A percentile compares a stretch with the other conserved stretches of the same genome.
Evolutionary conservation across 2,888 invertebrate species (phyloP).

Genomic region (Drosophila cognata): DNA sequence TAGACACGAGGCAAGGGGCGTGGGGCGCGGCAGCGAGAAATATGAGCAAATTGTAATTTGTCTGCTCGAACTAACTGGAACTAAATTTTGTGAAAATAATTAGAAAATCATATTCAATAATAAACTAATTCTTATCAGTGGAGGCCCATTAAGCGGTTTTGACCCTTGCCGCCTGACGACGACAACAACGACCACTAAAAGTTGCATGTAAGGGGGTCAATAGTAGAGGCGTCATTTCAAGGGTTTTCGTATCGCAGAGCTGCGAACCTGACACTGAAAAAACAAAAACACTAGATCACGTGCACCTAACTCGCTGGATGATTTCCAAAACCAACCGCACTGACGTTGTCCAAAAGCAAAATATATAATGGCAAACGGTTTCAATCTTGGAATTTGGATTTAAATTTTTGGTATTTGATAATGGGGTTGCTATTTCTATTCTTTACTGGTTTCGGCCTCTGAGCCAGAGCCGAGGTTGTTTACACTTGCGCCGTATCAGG

Average conservation of each 20-base stretch:
- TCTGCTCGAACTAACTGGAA: constrained; percentile 17
- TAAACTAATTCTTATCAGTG: constrained; percentile 56
- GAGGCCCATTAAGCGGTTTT: constrained; percentile 54
- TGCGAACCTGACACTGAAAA: constrained; percentile 73
- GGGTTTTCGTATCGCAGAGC: constrained; percentile 28
- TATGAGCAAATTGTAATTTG: constrained; percentile 42
- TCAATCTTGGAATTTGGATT: neutral
- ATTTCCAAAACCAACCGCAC: constrained; percentile 17
- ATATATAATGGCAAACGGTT: neutral
- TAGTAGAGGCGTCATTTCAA: constrained; percentile 43
- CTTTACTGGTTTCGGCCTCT: constrained; percentile 34
- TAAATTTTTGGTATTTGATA: constrained; percentile 1
- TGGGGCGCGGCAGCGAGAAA: neutral
- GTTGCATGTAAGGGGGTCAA: constrained; percentile 58
- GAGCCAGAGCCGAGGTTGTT: constrained; percentile 62
- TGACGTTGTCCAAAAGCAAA: constrained; percentile 50
- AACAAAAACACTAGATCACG: constrained; percentile 49
- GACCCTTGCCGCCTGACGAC: constrained; percentile 58
- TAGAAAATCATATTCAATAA: constrained; percentile 72
- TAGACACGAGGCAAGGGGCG: neutral
- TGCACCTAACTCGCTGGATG: constrained; percentile 34
- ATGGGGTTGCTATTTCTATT: neutral
- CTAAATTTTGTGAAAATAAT: constrained; percentile 35
- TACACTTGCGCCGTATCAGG: constrained; percentile 59
- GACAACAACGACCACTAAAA: constrained; percentile 11